phyloP scores from a whole-genome alignment of 2,113 vertebrate species.

The Xenopus borealis region DNA sequence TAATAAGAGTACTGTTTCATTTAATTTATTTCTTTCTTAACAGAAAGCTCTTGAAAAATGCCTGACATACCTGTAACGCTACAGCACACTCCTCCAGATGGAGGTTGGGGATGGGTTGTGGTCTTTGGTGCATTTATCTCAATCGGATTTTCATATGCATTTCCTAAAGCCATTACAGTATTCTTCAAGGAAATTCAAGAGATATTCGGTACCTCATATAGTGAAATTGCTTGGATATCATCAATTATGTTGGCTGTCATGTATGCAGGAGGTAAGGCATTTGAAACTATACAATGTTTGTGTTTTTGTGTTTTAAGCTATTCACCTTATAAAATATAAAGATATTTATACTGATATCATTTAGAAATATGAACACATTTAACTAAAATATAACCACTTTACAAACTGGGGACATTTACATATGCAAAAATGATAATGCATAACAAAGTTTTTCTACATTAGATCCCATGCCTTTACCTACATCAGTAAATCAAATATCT shows the following conservation, averaged over 20 bases:
- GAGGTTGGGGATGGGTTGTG: slow-evolving; percentile 95
- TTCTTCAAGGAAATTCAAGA: slow-evolving; percentile 96
- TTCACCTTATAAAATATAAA: too few species aligned
- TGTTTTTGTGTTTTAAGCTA: too few species aligned
- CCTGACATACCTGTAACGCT: slow-evolving; percentile 25
- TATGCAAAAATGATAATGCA: too few species aligned
- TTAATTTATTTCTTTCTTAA: not conserved
- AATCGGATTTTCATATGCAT: slow-evolving; percentile 96
- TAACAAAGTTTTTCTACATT: too few species aligned
- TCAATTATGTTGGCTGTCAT: slow-evolving; percentile 97
- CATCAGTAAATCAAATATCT: too few species aligned
- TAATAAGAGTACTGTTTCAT: too few species aligned
- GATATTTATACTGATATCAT: too few species aligned
- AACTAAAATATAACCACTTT: too few species aligned
- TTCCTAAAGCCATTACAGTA: slow-evolving; percentile 93
- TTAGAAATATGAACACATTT: too few species aligned
- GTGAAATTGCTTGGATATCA: slow-evolving; percentile 93
- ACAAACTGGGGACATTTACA: too few species aligned
- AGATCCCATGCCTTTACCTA: too few species aligned
- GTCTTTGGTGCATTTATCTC: slow-evolving; percentile 87
- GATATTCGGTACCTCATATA: slow-evolving; percentile 84
- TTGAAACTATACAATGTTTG: not conserved
- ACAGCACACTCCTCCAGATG: slow-evolving; percentile 79
- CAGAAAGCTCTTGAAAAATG: slow-evolving; percentile 17
- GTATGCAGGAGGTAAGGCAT: slow-evolving; percentile 91